Evolutionary conservation across 2,888 invertebrate genomes (phyloP).

Genomic region (Arrhopalites spinosus): DNA sequence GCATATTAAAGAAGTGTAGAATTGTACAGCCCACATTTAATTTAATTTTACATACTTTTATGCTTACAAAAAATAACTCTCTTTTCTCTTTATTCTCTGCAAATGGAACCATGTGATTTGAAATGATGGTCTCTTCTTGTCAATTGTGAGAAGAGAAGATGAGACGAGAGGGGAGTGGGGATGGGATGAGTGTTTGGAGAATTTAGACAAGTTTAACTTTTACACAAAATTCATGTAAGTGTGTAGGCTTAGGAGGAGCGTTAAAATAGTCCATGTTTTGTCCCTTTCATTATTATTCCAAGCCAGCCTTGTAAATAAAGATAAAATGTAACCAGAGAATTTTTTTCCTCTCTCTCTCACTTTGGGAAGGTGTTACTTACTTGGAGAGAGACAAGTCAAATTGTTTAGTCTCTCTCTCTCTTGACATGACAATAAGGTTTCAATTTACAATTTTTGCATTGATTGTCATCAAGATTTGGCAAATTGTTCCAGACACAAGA

Average conservation of each 20-base stretch:
- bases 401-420: too few species aligned
- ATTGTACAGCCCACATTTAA: conserved; percentile 3
- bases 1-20: neutral
- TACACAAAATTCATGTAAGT: neutral
- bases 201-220: too few species aligned
- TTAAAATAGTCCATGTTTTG: neutral
- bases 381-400: too few species aligned
- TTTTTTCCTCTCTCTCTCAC: too few species aligned
- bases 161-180: too few species aligned
- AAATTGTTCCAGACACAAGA: neutral
- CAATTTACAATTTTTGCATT: conserved; percentile 19
- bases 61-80: too few species aligned
- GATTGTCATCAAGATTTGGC: conserved; percentile 2
- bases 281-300: conserved; percentile 12
- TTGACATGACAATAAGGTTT: conserved; percentile 5
- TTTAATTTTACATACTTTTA: neutral
- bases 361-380: neutral
- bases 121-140: too few species aligned
- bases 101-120: too few species aligned
- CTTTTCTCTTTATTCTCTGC: neutral
- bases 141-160: too few species aligned
- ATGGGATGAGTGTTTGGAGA: neutral
- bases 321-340: conserved; percentile 2
- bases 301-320: conserved; percentile 9
- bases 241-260: conserved; percentile 1